Evolutionary conservation across 2,888 invertebrate species (phyloP).

Genomic region (Diplolepis rosae): DNA sequence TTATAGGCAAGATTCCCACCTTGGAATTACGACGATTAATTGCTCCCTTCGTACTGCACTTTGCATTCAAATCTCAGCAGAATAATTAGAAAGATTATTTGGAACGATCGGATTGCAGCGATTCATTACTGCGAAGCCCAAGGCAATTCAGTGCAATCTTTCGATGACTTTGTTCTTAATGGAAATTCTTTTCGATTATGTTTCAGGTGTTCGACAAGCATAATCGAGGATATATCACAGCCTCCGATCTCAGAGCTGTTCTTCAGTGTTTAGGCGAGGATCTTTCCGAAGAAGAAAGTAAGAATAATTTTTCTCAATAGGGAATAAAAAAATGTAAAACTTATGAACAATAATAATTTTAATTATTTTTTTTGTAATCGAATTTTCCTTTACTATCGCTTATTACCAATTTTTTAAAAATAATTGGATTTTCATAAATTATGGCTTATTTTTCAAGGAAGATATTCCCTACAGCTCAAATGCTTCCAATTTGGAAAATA

Average conservation of each 20-base stretch:
- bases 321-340: constrained; percentile 56
- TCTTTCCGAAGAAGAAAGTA: constrained; percentile 91
- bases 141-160: background rate
- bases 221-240: constrained; percentile 93
- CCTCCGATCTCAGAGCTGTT: constrained; percentile 90
- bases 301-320: no score
- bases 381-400: no score
- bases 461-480: no score
- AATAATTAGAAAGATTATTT: constrained; percentile 30
- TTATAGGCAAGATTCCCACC: background rate
- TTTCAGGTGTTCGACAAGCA: constrained; percentile 87
- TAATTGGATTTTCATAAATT: no score
- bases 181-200: constrained; percentile 35
- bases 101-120: constrained; percentile 18
- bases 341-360: background rate
- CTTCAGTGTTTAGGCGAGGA: constrained; percentile 92
- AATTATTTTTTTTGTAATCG: background rate
- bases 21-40: constrained; percentile 21
- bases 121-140: background rate
- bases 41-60: constrained; percentile 12
- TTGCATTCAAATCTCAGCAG: constrained; percentile 17
- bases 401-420: no score
- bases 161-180: background rate
- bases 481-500: no score
- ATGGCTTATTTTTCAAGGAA: no score